Base-by-base conservation (phyloP, 2,888 invertebrate species). In the Cyaniris semiargus region DNA sequence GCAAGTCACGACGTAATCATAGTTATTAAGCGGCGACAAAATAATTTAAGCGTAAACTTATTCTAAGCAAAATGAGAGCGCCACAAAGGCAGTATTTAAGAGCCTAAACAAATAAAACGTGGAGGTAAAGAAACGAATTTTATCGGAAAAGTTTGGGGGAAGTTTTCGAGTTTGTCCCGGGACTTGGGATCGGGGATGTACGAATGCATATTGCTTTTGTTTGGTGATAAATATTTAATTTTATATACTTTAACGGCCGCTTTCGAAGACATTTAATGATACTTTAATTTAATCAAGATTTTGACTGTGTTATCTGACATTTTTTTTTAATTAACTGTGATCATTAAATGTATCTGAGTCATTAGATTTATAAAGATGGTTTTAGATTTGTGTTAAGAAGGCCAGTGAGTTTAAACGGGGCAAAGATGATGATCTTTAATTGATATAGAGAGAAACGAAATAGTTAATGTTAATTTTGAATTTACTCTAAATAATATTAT, bases 121-220 rank as follows among this genome's bases (percentile, higher is more conserved):
- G 48, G 21, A 53, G 53, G 74, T 74, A 74, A 74, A 74, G 74
- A 74, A 74, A 74, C 18, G 74, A 74, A 53, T 74, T 74, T 74
- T 74, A 74, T 74, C 27, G 74, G 31, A 27, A 74, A 53, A 74
- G 53, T 74, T 53, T 53, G 18, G 48, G 6, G 13, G 6, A 74
- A 74, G 44, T 74, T 74, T 74, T 31, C 27, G 74, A 74, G 74
- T 74, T 74, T 53, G 27, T 27, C 48, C 23, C 53, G 48, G 27
- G 53, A 3, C 48, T 38, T 6, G 38, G 66, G 66, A 58, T 8
- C 60, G 23, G 23, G 60, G 10, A 8, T 23, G 60, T 21, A 13
- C 60, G 23, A 21, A 66, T 60, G 66, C 27, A 66, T 58, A 58
- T 58, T 58, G 58, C 58, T 21, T 58, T 58, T 58, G 58, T 58